phyloP scores from a whole-genome alignment of 2,113 vertebrate species.

The Setophaga coronata region DNA sequence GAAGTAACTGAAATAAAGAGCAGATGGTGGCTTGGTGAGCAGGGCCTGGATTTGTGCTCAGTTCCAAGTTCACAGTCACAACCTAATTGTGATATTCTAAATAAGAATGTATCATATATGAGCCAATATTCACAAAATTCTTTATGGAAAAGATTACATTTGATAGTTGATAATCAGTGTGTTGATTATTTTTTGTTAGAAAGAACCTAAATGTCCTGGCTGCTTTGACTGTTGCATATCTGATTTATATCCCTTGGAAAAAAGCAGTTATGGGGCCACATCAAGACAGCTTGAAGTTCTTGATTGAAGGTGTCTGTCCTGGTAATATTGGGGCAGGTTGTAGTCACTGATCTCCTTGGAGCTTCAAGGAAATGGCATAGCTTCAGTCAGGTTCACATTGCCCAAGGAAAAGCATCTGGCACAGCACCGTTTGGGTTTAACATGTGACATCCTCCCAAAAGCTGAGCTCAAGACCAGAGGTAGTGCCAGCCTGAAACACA shows the following conservation, averaged over 20 bases:
- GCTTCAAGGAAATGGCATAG: not conserved
- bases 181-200: not conserved
- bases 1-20: slow-evolving; percentile 13
- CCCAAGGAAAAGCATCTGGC: not conserved
- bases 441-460: not conserved
- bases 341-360: not conserved
- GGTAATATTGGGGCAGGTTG: not conserved
- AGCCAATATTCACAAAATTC: not conserved
- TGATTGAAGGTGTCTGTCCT: not conserved
- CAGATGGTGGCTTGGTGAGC: not conserved
- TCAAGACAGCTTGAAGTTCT: not conserved
- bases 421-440: accelerated
- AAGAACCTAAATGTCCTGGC: not conserved
- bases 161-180: not conserved
- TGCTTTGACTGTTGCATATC: not conserved
- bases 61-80: not conserved
- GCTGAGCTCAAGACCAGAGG: not conserved
- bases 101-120: not conserved
- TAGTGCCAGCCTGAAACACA: not conserved
- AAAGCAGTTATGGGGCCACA: not conserved
- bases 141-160: not conserved
- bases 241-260: not conserved
- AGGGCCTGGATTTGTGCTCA: not conserved
- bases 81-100: not conserved
- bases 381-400: not conserved